Evolutionary conservation across 2,888 invertebrate genomes (phyloP), one percentile per base, ranked within the genome.

Genomic region (Tortrix viridana): DNA sequence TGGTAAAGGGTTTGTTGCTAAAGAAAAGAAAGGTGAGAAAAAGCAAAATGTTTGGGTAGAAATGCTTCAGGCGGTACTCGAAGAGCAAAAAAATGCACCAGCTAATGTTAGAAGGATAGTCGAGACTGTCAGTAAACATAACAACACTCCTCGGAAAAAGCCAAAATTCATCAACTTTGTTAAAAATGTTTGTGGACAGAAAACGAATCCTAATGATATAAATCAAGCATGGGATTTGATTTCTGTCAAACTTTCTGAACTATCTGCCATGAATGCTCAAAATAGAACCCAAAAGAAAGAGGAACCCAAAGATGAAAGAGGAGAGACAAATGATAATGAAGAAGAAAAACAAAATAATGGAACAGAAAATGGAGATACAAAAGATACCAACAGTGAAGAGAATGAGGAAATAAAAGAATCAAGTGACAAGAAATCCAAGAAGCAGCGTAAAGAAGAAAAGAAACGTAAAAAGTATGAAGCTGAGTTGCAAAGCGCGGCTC

Each of bases 1-100:
- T 6, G 97, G 96, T 0, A 96, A 96, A 84, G 95, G 95, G 46
- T 96, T 95, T 79, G 93, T 94, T 20, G 92, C 95, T 4, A 96
- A 95, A 77, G 94, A 94, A 60, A 96, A 97, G 78, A 97, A 97
- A 85, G 97, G 97, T 6, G 97, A 96, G 79, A 94, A 93, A 69
- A 98, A 98, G 79, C 98, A 98, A 82, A 95, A 95, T 75, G 94
- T 94, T 53, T 98, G 98, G 98, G 92, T 95, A 16, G 94, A 95
- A 77, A 93, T 95, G 82, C 93, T 97, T 14, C 94, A 95, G 64
- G 91, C 93, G 20, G 94, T 96, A 5, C 82, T 96, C 18, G 93
- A 94, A 32, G 93, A 93, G 67, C 92, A 94, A 46, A 80, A 82
- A 32, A 87, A 88, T 73, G 85, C 95, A 22, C 92, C 94, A 3